Conservation (phyloP, 2,797 vertebrate species). For the Odontamblyopus rebecca region DNA sequence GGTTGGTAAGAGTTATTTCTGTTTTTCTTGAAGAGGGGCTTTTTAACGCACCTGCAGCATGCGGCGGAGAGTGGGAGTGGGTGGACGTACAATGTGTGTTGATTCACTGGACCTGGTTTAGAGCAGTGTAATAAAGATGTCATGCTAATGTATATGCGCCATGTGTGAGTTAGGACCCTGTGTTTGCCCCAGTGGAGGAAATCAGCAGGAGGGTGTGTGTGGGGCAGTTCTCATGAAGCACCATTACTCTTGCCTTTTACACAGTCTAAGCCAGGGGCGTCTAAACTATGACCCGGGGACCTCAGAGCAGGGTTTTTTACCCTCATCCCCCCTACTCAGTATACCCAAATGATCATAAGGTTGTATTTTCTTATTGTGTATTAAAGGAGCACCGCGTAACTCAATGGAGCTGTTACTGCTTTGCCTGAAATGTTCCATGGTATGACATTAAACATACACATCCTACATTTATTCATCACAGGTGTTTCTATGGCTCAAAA, state of each 20-base stretch:
- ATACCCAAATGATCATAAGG: too few species aligned
- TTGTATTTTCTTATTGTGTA: too few species aligned
- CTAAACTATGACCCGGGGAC: too few species aligned
- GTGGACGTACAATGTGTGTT: conserved; percentile 21
- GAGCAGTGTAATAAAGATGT: conserved; percentile 66
- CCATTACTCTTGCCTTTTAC: conserved; percentile 29
- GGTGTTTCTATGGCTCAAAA: too few species aligned
- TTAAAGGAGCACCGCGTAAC: too few species aligned
- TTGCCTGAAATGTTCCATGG: too few species aligned
- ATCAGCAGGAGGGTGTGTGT: conserved; percentile 11
- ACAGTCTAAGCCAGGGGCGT: neutral
- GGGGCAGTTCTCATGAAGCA: conserved; percentile 23
- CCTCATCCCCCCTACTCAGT: too few species aligned
- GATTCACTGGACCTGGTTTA: conserved; percentile 30
- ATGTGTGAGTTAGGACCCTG: conserved; percentile 19
- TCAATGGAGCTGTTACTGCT: too few species aligned
- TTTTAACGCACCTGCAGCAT: conserved; percentile 49
- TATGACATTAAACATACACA: too few species aligned
- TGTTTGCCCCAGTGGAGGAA: conserved; percentile 26
- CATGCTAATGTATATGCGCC: conserved; percentile 46
- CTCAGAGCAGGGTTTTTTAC: too few species aligned
- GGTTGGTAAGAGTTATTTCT: conserved; percentile 32
- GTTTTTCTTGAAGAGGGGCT: conserved; percentile 46
- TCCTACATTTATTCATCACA: too few species aligned
- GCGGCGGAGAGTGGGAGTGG: neutral